phyloP scores from a whole-genome alignment of 1,140 invertebrate genomes.

The Geopemphigus sp. region DNA sequence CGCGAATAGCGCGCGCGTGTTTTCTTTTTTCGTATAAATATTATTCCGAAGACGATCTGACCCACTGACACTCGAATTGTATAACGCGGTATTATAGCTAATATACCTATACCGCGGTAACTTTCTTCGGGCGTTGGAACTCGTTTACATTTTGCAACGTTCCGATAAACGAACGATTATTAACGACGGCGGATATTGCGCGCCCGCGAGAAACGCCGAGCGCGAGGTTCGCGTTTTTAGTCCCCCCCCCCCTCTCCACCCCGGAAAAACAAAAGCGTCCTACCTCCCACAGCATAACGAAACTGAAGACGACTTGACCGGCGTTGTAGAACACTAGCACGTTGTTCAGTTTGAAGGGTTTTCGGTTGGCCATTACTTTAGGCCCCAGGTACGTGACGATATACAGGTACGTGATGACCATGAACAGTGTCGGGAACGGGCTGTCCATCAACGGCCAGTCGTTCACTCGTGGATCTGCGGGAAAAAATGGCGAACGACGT shows the following conservation, averaged over 20 bases:
- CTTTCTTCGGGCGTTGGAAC: constrained; percentile 13
- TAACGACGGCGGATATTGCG: too few species aligned
- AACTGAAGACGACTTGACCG: constrained; percentile 79
- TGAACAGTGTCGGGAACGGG: constrained; percentile 77
- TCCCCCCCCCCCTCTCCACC: too few species aligned
- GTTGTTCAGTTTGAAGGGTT: constrained; percentile 79
- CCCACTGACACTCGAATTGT: constrained; percentile 25
- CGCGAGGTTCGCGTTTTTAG: too few species aligned
- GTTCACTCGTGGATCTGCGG: constrained; percentile 79
- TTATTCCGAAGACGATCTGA: constrained; percentile 9
- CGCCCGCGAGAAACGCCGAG: too few species aligned
- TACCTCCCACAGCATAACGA: constrained; percentile 88
- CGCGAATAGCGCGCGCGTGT: too few species aligned
- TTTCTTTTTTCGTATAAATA: background rate
- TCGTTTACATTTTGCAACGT: constrained; percentile 21
- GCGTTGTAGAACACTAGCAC: constrained; percentile 87
- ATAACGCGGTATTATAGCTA: background rate
- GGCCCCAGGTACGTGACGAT: constrained; percentile 79
- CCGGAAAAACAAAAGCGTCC: too few species aligned
- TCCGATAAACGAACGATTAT: too few species aligned
- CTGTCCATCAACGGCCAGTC: constrained; percentile 89
- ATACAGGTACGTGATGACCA: constrained; percentile 78
- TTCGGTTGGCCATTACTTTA: constrained; percentile 79
- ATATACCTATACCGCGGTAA: background rate
- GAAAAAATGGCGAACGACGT: too few species aligned